phyloP scores from a whole-genome alignment of 2,113 vertebrate species.

The Gopherus evgoodei region DNA sequence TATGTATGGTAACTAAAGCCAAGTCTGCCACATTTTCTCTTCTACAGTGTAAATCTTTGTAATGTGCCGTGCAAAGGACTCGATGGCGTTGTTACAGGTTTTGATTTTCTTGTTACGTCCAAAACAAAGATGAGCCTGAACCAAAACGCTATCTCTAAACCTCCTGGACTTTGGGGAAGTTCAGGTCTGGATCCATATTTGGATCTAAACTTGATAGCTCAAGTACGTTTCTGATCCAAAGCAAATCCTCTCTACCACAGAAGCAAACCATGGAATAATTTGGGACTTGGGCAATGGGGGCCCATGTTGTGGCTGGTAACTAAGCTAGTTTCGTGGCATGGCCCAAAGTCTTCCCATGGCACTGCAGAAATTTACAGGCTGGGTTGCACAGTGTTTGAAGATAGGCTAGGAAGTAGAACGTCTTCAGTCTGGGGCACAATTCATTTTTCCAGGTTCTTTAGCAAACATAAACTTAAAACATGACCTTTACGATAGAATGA shows the following conservation, averaged over 20 bases:
- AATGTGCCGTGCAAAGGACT: neutral
- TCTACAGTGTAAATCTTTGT: neutral
- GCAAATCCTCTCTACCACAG: neutral
- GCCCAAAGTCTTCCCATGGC: neutral
- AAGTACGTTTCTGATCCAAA: neutral
- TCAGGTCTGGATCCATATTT: neutral
- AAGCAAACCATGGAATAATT: neutral
- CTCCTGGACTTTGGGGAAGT: neutral
- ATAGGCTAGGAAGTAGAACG: neutral
- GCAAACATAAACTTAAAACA: conserved; percentile 10
- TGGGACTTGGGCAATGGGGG: neutral
- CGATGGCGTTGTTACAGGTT: neutral
- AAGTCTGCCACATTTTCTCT: neutral
- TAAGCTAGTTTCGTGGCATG: neutral
- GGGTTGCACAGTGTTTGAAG: conserved; percentile 12
- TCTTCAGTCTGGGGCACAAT: neutral
- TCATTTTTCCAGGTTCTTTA: conserved; percentile 2
- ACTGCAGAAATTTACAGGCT: neutral
- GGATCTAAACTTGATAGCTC: neutral
- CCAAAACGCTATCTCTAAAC: conserved; percentile 9
- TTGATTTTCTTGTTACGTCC: neutral
- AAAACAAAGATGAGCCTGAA: neutral
- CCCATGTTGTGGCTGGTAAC: neutral
- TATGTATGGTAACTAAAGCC: neutral
- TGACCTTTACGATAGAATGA: conserved; percentile 34